Conservation (phyloP, 2,113 vertebrate genomes). For the Ictalurus furcatus region DNA sequence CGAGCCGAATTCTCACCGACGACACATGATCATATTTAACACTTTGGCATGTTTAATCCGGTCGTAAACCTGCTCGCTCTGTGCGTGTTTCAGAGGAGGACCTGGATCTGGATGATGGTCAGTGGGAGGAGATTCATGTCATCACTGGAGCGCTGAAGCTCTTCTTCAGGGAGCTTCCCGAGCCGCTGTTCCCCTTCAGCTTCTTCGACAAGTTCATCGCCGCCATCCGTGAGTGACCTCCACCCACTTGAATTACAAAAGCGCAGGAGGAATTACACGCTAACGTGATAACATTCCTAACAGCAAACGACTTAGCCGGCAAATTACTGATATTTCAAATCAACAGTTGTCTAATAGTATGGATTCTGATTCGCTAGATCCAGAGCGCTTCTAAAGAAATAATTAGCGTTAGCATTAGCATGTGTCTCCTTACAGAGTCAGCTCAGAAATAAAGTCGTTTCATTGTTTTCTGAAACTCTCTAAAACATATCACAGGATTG, state of each 20-base stretch:
- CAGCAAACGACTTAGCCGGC: background rate
- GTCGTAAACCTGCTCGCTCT: background rate
- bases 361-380: background rate
- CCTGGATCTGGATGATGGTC: conserved; percentile 87
- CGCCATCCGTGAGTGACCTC: conserved; percentile 82
- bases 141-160: conserved; percentile 90
- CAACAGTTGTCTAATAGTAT: background rate
- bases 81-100: conserved; percentile 72
- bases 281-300: background rate
- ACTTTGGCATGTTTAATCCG: background rate
- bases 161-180: conserved; percentile 87
- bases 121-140: conserved; percentile 92
- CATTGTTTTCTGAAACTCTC: background rate
- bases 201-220: conserved; percentile 85
- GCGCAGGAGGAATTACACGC: background rate
- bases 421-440: background rate
- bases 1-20: background rate
- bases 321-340: background rate
- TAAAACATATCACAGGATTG: background rate
- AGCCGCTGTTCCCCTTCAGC: conserved; percentile 87
- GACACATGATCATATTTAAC: background rate
- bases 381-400: too few species aligned
- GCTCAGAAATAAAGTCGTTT: background rate
- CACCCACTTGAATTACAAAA: background rate
- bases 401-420: background rate